Base-by-base conservation (phyloP, 2,113 vertebrate genomes). In the Panthera tigris region DNA sequence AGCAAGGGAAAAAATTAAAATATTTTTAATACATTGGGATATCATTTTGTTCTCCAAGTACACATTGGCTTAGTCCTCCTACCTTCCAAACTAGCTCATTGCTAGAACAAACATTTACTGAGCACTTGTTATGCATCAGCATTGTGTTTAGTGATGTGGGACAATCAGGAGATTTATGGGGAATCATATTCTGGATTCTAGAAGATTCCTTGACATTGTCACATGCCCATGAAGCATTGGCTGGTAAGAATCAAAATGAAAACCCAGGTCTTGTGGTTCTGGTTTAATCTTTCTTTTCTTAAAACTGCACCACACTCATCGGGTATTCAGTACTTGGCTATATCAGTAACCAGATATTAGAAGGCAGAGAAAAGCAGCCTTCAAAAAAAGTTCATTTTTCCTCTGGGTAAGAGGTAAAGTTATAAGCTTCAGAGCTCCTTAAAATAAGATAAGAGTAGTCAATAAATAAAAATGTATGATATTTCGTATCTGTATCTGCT, bases 1-100 rank as follows among this genome's bases (percentile, higher is more conserved):
- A n/a, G 86, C 61, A 93, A 73, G 11, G 29, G 68, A 91, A 89
- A 83, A 31, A 87, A 93, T 39, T 81, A 82, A 94, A 86, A 89
- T 86, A 31, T 66, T 95, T 96, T 97, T 45, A 96, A 82, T 86
- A 74, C 13, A 79, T 61, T 74, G 63, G 33, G 66, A 79, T 96
- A 50, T 13, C 7, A 71, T 83, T 97, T 97, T 95, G n/a, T 71
- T 95, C 48, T 93, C n/a, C 27, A 96, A 52, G 9, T 68, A 31
- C 3, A 74, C 14, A 5, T 80, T 93, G 57, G n/a, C 45, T 78
- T 69, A 76, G 33, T 10, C 7, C 9, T 13, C 33, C 13, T 29
- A 81, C 15, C 8, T 14, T 12, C 31, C 13, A 36, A 69, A 88
- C 21, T 71, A 33, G 25, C 31, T 84, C 29, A 73, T 93, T 91